Conservation (phyloP, 2,113 vertebrate species). For the Halcyon malimbica region DNA sequence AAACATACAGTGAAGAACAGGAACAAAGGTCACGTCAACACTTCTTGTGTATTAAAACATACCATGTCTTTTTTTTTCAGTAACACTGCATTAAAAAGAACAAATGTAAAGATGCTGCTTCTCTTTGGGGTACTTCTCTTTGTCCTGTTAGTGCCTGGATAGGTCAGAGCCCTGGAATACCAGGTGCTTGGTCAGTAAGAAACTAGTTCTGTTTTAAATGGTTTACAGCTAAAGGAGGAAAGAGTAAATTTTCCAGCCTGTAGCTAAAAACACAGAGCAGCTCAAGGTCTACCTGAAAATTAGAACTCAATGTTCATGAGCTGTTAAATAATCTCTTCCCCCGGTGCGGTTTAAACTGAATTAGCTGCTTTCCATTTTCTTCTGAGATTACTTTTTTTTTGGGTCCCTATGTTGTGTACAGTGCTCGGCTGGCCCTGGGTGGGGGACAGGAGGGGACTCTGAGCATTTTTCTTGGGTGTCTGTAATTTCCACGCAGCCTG, state of each 20-base stretch:
- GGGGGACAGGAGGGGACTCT: rapidly evolving
- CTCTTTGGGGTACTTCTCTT: not conserved
- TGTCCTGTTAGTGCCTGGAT: not conserved
- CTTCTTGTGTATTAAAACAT: not conserved
- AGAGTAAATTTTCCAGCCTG: rapidly evolving
- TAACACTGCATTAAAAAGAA: not conserved
- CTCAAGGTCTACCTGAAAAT: not conserved
- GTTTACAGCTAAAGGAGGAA: not conserved
- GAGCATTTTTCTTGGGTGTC: rapidly evolving
- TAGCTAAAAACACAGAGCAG: not conserved
- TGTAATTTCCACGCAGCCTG: not conserved
- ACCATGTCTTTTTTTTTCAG: not conserved
- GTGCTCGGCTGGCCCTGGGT: rapidly evolving
- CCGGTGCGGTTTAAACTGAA: not conserved
- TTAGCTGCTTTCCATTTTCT: not conserved
- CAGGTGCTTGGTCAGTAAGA: not conserved
- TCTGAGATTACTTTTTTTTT: not conserved
- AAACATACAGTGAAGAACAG: not conserved
- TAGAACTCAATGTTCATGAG: rapidly evolving
- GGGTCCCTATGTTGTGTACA: not conserved
- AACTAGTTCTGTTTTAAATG: not conserved
- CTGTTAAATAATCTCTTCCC: not conserved
- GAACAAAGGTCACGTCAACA: conserved; percentile 1
- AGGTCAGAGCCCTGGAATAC: not conserved
- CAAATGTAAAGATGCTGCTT: not conserved